Conservation (phyloP, 2,888 invertebrate species). For the Hololepta plana region DNA sequence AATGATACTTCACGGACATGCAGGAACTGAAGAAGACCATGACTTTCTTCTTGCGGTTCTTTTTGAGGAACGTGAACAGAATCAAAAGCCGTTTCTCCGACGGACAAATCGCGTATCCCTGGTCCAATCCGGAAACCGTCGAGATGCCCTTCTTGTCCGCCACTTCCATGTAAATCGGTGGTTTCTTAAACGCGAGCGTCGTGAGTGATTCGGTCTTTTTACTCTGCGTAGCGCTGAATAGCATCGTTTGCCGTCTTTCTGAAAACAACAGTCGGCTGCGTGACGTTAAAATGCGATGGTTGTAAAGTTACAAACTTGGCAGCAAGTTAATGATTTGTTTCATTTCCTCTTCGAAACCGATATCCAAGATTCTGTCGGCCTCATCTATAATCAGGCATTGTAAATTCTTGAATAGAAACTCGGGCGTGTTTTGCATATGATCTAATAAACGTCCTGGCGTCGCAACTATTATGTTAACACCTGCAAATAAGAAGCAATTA, state of each 20-base stretch:
- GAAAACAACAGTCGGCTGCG: constrained; percentile 14
- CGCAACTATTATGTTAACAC: constrained; percentile 84
- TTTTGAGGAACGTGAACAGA: constrained; percentile 90
- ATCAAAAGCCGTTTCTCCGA: constrained; percentile 86
- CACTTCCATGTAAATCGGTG: constrained; percentile 85
- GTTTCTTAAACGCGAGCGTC: constrained; percentile 74
- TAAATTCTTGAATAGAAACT: constrained; percentile 84
- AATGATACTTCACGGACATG: constrained; percentile 89
- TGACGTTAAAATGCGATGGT: background rate
- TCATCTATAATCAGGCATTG: constrained; percentile 93
- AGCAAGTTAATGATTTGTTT: constrained; percentile 82
- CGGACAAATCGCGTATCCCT: constrained; percentile 86
- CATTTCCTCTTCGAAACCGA: constrained; percentile 95
- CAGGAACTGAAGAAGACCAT: constrained; percentile 97
- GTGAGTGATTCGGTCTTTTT: constrained; percentile 79
- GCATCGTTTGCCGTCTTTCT: constrained; percentile 90
- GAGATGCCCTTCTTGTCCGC: constrained; percentile 71
- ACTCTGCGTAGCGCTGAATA: constrained; percentile 93
- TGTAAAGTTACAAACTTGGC: constrained; percentile 53
- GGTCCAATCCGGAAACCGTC: constrained; percentile 65
- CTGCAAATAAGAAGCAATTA: constrained; percentile 27
- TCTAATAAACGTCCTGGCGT: constrained; percentile 91
- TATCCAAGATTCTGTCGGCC: constrained; percentile 92
- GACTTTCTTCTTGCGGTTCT: constrained; percentile 85
- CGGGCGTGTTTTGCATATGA: constrained; percentile 75